Conservation (phyloP, 1,140 invertebrate species). For the Pseudomyrmex flavicornis region DNA sequence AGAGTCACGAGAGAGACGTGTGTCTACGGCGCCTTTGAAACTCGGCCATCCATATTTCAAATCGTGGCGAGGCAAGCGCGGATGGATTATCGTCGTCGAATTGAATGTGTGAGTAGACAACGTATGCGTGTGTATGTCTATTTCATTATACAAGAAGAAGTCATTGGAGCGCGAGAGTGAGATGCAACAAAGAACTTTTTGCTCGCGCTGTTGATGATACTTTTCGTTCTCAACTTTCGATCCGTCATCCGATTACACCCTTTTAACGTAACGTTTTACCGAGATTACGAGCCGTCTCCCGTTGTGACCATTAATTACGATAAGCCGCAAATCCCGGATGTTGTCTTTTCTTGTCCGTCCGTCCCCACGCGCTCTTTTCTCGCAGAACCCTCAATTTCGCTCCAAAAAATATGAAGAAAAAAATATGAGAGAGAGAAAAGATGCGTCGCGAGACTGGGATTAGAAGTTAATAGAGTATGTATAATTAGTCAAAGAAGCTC, state of each 20-base stretch:
- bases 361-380: neutral
- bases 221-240: conserved; percentile 22
- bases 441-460: no score
- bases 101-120: neutral
- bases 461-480: no score
- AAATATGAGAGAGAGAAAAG: neutral
- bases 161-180: neutral
- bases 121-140: neutral
- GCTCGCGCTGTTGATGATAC: neutral
- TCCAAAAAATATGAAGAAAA: neutral
- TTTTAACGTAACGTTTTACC: neutral
- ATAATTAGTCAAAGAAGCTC: no score
- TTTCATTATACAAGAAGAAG: conserved; percentile 31
- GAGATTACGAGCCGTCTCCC: conserved; percentile 20
- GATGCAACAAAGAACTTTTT: conserved; percentile 34
- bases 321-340: neutral
- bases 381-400: neutral
- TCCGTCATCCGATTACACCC: neutral
- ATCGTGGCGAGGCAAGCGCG: conserved; percentile 3
- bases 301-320: conserved; percentile 32
- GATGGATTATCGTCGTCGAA: conserved; percentile 55
- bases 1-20: conserved; percentile 26
- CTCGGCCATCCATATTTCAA: conserved; percentile 48
- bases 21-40: conserved; percentile 35
- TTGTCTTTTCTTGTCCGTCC: neutral